Evolutionary conservation across 2,113 vertebrate genomes (phyloP).

Genomic region (Mustela nigripes): DNA sequence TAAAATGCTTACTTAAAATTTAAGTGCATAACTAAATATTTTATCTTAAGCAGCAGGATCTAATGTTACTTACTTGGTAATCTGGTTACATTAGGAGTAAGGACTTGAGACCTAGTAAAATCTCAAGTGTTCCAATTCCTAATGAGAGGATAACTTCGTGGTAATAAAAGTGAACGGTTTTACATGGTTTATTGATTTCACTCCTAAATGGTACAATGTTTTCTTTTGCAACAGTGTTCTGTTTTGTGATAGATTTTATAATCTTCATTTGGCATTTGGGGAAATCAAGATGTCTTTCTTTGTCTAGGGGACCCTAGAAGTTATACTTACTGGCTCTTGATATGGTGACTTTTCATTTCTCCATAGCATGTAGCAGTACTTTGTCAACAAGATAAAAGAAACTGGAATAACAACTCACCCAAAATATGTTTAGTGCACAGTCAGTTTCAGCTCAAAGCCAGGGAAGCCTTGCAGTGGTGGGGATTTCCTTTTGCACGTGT

Average conservation of each 20-base stretch:
- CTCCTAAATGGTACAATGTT: neutral
- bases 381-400: constrained; percentile 16
- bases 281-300: neutral
- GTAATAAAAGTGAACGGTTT: neutral
- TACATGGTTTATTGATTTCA: neutral
- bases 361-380: neutral
- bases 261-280: neutral
- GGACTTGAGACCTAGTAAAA: neutral
- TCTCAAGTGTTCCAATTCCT: neutral
- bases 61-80: neutral
- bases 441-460: neutral
- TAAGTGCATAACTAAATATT: neutral
- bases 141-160: neutral
- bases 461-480: neutral
- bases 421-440: neutral
- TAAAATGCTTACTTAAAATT: neutral
- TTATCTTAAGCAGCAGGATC: neutral
- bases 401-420: neutral
- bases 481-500: neutral
- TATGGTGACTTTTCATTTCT: neutral
- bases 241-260: neutral
- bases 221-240: neutral
- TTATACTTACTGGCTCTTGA: neutral
- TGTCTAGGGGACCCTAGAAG: neutral
- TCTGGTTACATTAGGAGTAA: neutral